These are phyloP conservation scores for Megalops atlanticus DNA, from an alignment of 2,113 vertebrate genomes.

Conservation along the genomic window DNA sequence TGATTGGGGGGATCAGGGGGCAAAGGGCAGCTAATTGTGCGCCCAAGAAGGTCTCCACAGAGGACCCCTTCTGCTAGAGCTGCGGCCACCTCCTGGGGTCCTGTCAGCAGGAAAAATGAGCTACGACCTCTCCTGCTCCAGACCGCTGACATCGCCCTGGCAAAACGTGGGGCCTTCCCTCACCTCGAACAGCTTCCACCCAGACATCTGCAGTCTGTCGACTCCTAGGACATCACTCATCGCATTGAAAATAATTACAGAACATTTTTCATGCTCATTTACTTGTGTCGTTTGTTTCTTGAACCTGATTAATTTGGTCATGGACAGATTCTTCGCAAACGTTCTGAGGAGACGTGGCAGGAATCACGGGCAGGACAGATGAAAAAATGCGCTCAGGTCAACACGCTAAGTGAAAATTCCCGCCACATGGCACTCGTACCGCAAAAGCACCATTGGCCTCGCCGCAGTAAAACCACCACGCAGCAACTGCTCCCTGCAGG, in stretches of 20 bases:
- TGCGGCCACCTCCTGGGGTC: slow-evolving; percentile 54
- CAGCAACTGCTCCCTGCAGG: neutral
- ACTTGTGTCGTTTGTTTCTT: neutral
- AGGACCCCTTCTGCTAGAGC: slow-evolving; percentile 50
- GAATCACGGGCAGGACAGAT: neutral
- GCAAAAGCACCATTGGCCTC: neutral
- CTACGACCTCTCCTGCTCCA: slow-evolving; percentile 50
- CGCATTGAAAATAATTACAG: neutral
- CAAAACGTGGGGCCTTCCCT: slow-evolving; percentile 40
- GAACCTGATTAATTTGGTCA: neutral
- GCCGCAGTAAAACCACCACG: neutral
- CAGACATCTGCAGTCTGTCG: neutral
- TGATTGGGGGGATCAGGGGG: slow-evolving; percentile 56
- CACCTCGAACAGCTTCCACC: slow-evolving; percentile 33
- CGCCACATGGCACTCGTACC: neutral
- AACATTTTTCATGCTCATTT: neutral
- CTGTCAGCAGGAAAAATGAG: slow-evolving; percentile 66
- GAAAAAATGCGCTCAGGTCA: neutral
- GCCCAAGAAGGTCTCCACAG: slow-evolving; percentile 56
- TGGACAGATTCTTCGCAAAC: neutral
- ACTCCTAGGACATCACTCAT: neutral
- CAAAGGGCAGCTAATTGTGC: slow-evolving; percentile 70
- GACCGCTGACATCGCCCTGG: slow-evolving; percentile 47
- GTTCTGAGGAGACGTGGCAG: neutral
- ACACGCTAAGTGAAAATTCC: neutral